Evolutionary conservation across 2,797 vertebrate species (phyloP).

Genomic region (Dallia pectoralis): DNA sequence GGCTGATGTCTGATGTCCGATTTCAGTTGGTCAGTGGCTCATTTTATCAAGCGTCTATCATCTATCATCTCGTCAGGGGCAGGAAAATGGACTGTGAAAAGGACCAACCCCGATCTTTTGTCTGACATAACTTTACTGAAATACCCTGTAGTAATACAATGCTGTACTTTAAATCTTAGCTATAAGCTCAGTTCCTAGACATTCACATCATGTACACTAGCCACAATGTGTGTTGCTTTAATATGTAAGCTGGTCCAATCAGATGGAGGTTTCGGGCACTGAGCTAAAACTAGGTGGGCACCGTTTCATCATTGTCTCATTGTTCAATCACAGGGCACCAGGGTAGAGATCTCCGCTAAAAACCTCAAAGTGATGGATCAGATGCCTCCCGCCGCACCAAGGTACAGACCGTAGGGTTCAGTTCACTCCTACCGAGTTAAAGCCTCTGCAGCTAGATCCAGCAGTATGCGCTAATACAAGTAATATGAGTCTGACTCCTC

Average conservation of each 20-base stretch:
- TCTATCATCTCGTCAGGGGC: neutral
- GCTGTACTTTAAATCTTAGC: neutral
- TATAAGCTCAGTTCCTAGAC: neutral
- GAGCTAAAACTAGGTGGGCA: neutral
- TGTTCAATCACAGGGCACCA: constrained; percentile 80
- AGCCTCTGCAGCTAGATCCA: neutral
- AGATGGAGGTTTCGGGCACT: neutral
- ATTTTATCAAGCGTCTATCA: neutral
- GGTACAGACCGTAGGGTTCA: constrained; percentile 67
- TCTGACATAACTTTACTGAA: neutral
- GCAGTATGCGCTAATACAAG: neutral
- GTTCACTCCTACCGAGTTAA: neutral
- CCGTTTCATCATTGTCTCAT: neutral
- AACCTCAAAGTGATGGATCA: constrained; percentile 97
- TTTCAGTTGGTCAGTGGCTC: neutral
- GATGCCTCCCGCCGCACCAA: constrained; percentile 90
- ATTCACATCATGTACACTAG: neutral
- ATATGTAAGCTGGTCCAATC: neutral
- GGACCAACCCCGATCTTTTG: neutral
- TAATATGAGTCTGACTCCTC: too few species aligned
- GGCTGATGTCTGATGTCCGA: neutral
- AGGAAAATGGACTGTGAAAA: neutral
- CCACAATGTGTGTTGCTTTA: neutral
- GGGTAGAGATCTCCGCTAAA: constrained; percentile 97
- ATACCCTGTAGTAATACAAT: neutral